phyloP scores from a whole-genome alignment of 2,888 invertebrate genomes.

The Ophion slaviceki region DNA sequence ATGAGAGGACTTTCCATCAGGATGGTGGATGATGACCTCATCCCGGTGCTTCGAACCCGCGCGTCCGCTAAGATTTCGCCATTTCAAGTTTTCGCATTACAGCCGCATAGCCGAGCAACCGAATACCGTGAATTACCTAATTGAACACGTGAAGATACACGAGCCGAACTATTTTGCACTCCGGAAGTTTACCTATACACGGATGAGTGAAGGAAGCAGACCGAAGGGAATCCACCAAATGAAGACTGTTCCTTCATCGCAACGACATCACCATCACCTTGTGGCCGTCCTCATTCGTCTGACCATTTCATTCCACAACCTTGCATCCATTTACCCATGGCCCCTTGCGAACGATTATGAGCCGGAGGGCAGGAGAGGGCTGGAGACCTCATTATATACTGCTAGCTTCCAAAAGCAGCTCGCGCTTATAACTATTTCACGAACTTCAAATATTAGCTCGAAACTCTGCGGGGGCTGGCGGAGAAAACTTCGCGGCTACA shows the following conservation, averaged over 20 bases:
- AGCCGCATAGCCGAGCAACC: background rate
- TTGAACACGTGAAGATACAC: background rate
- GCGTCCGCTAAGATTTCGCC: slow-evolving; percentile 35
- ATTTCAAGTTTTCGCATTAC: slow-evolving; percentile 28
- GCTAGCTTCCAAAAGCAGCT: slow-evolving; percentile 18
- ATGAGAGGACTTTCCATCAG: slow-evolving; percentile 20
- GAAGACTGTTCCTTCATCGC: slow-evolving; percentile 36
- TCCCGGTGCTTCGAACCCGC: background rate
- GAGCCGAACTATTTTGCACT: background rate
- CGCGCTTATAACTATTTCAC: slow-evolving; percentile 72
- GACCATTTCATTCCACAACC: slow-evolving; percentile 32
- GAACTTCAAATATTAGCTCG: slow-evolving; percentile 78
- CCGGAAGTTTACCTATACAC: too few relatives aligned
- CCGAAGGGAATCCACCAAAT: background rate
- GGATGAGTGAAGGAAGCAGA: slow-evolving; percentile 22
- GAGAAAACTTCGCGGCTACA: slow-evolving; percentile 34
- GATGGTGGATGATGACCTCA: slow-evolving; percentile 7
- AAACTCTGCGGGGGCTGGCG: slow-evolving; percentile 48
- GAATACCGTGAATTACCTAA: background rate
- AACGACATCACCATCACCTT: background rate
- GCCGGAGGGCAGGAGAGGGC: slow-evolving; percentile 59
- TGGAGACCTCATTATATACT: slow-evolving; percentile 72
- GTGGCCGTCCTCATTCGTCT: background rate
- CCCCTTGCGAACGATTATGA: slow-evolving; percentile 73
- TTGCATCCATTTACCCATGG: slow-evolving; percentile 24